Evolutionary conservation across 2,888 invertebrate species (phyloP).

Genomic region (Phengaris alcon): DNA sequence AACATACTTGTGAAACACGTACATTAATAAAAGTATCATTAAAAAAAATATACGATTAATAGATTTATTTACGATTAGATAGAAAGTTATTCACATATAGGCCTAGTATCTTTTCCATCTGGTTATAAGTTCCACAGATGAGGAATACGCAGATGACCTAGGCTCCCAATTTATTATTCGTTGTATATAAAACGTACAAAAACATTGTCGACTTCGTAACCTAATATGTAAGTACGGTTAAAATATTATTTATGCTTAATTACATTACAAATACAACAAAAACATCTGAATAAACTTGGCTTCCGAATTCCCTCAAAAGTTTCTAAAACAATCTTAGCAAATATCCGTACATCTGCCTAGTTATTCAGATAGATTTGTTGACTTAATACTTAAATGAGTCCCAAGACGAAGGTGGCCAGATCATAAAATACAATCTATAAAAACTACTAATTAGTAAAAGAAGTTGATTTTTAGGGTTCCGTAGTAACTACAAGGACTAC

Average conservation of each 20-base stretch:
- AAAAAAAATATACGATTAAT: conserved; percentile 14
- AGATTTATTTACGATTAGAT: conserved; percentile 5
- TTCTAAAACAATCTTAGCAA: conserved; percentile 1
- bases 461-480: neutral
- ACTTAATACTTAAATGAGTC: conserved; percentile 13
- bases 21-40: neutral
- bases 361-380: conserved; percentile 16
- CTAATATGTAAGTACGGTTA: conserved; percentile 59
- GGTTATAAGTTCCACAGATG: conserved; percentile 33
- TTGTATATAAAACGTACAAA: conserved; percentile 61
- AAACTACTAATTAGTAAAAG: neutral
- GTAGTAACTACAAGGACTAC: too few relatives aligned
- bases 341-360: neutral
- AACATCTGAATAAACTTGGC: neutral
- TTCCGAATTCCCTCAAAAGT: neutral
- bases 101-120: conserved; percentile 3
- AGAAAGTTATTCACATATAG: conserved; percentile 10
- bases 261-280: conserved; percentile 23
- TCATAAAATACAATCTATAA: neutral
- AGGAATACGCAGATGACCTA: conserved; percentile 23
- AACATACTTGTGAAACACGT: neutral
- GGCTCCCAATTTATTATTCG: conserved; percentile 9
- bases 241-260: conserved; percentile 29
- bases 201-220: conserved; percentile 62
- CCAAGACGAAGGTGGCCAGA: neutral